A percentile compares a stretch with the other conserved stretches of the same genome.
phyloP scores from a whole-genome alignment of 2,113 vertebrate genomes.

The Antechinus stuartii region DNA sequence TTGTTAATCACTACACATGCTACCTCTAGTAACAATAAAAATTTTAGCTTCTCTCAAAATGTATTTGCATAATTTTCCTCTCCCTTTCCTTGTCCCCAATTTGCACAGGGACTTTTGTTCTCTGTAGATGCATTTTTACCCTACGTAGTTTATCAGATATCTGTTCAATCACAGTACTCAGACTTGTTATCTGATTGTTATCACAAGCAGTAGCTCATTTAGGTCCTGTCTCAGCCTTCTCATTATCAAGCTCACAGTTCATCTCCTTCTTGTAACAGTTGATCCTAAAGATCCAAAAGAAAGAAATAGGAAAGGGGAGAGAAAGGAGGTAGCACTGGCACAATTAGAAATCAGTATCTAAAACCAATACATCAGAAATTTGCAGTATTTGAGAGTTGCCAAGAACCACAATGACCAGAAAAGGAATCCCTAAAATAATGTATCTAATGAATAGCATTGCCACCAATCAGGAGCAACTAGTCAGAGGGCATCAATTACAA shows the following conservation, averaged over 20 bases:
- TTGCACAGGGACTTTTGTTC: not conserved
- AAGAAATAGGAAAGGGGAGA: not conserved
- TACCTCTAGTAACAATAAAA: not conserved
- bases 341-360: not conserved
- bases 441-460: not conserved
- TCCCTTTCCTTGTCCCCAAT: not conserved
- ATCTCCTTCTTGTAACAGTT: not conserved
- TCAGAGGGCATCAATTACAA: not conserved
- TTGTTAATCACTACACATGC: not conserved
- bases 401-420: not conserved
- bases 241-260: constrained; percentile 30
- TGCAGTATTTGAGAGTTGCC: not conserved
- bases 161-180: constrained; percentile 13
- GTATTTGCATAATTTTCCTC: constrained; percentile 13
- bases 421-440: not conserved
- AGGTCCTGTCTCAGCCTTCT: not conserved
- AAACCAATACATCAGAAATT: not conserved
- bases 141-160: not conserved
- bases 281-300: not conserved
- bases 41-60: not conserved
- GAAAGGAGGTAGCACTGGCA: not conserved
- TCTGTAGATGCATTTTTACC: not conserved
- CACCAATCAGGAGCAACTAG: not conserved
- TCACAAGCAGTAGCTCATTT: constrained; percentile 1
- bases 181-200: not conserved